Evolutionary conservation across 1,140 invertebrate genomes (phyloP).

Genomic region (Drosophila repletoides): DNA sequence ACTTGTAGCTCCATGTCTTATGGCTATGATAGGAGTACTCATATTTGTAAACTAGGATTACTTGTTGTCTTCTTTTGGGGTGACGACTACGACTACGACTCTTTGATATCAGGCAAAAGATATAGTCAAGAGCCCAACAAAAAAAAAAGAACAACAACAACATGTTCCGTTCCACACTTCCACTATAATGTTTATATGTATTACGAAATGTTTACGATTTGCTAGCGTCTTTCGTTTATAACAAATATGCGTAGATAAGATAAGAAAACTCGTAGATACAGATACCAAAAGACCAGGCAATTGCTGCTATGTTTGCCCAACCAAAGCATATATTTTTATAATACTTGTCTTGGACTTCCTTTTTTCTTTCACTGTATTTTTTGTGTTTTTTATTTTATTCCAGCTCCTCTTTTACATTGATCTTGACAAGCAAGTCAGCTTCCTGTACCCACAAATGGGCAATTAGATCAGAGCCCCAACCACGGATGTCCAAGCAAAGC

Average conservation of each 20-base stretch:
- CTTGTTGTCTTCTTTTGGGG: slow-evolving; percentile 60
- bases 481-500: slow-evolving; percentile 39
- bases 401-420: slow-evolving; percentile 33
- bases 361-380: too few species aligned
- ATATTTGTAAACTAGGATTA: slow-evolving; percentile 73
- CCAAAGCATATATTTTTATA: slow-evolving; percentile 13
- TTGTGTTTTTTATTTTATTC: too few species aligned
- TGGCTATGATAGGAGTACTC: not conserved
- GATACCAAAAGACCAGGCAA: slow-evolving; percentile 41
- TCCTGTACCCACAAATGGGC: slow-evolving; percentile 62
- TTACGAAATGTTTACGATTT: slow-evolving; percentile 80
- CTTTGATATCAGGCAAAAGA: slow-evolving; percentile 56
- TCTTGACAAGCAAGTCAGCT: slow-evolving; percentile 56
- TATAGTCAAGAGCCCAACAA: slow-evolving; percentile 55
- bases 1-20: not conserved
- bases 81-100: slow-evolving; percentile 29
- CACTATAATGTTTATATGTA: slow-evolving; percentile 67
- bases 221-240: slow-evolving; percentile 73
- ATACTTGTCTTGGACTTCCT: slow-evolving; percentile 37
- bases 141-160: slow-evolving; percentile 43
- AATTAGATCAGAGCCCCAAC: slow-evolving; percentile 61
- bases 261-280: slow-evolving; percentile 48
- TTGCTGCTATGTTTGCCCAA: slow-evolving; percentile 33
- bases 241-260: slow-evolving; percentile 76
- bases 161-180: slow-evolving; percentile 74